phyloP scores from a whole-genome alignment of 2,888 invertebrate genomes.

The Malthinus flaveolus region DNA sequence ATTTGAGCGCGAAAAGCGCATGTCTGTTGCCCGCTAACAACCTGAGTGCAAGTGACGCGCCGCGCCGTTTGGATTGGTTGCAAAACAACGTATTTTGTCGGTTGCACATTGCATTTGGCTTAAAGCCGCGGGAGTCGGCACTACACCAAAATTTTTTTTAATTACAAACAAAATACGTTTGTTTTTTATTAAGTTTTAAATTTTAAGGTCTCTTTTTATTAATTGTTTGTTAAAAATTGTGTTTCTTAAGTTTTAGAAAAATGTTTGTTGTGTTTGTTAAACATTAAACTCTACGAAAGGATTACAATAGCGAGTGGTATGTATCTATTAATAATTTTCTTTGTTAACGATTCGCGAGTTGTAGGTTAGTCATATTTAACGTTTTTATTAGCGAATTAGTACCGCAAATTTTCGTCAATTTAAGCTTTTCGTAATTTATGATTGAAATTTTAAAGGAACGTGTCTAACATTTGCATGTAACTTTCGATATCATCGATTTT shows the following conservation, averaged over 20 bases:
- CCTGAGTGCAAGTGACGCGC: conserved; percentile 49
- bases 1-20: conserved; percentile 42
- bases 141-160: conserved; percentile 47
- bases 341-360: conserved; percentile 9
- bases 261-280: conserved; percentile 55
- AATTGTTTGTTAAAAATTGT: conserved; percentile 20
- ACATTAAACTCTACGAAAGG: conserved; percentile 40
- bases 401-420: too few species aligned
- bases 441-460: too few species aligned
- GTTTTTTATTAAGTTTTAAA: conserved; percentile 33
- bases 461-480: background rate
- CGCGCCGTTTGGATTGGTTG: conserved; percentile 50
- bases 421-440: too few species aligned
- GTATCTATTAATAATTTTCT: conserved; percentile 36
- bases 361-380: too few species aligned
- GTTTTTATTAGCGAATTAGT: too few species aligned
- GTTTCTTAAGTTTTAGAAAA: conserved; percentile 43
- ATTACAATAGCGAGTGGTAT: conserved; percentile 42
- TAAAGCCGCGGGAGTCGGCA: conserved; percentile 53
- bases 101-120: conserved; percentile 51
- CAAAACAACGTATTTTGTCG: conserved; percentile 53
- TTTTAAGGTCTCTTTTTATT: conserved; percentile 25
- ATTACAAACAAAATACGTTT: conserved; percentile 26
- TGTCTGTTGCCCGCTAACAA: conserved; percentile 45
- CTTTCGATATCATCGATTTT: conserved; percentile 10